These are phyloP conservation scores for Bombus huntii DNA, from an alignment of 1,140 invertebrate genomes.

Conservation along the genomic window DNA sequence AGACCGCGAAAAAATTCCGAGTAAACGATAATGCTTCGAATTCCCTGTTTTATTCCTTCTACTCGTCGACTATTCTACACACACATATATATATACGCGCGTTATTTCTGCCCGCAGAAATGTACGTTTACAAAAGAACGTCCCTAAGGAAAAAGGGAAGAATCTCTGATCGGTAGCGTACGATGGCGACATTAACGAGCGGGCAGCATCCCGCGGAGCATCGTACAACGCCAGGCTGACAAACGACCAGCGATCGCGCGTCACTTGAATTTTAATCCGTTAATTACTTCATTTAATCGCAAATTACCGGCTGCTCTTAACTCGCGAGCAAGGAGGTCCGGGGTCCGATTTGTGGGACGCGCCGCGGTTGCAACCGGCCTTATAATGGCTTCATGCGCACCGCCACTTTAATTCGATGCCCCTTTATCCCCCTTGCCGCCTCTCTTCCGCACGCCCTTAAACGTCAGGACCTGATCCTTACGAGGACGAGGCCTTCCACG, in stretches of 20 bases:
- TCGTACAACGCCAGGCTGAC: slow-evolving; percentile 53
- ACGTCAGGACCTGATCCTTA: slow-evolving; percentile 47
- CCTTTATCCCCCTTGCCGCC: background rate
- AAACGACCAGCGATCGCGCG: slow-evolving; percentile 62
- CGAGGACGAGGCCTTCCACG: slow-evolving; percentile 20
- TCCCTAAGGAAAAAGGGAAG: background rate
- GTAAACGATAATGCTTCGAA: background rate
- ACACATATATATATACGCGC: background rate
- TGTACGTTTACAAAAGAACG: background rate
- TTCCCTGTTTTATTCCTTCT: background rate
- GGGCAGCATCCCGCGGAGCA: slow-evolving; percentile 41
- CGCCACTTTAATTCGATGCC: slow-evolving; percentile 50
- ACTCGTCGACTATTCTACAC: background rate
- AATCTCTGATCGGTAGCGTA: slow-evolving; percentile 9
- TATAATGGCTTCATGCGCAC: slow-evolving; percentile 54
- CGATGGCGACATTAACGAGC: slow-evolving; percentile 54
- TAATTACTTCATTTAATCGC: slow-evolving; percentile 76
- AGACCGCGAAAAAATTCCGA: background rate
- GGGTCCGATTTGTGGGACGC: slow-evolving; percentile 45
- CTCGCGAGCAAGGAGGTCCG: slow-evolving; percentile 54
- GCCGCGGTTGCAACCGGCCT: slow-evolving; percentile 31
- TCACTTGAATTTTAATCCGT: slow-evolving; percentile 72
- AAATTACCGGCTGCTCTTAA: slow-evolving; percentile 65
- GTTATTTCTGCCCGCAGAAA: background rate
- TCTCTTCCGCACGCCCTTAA: slow-evolving; percentile 28